Base-by-base conservation (phyloP, 1,140 invertebrate genomes). In the Anastrepha obliqua region DNA sequence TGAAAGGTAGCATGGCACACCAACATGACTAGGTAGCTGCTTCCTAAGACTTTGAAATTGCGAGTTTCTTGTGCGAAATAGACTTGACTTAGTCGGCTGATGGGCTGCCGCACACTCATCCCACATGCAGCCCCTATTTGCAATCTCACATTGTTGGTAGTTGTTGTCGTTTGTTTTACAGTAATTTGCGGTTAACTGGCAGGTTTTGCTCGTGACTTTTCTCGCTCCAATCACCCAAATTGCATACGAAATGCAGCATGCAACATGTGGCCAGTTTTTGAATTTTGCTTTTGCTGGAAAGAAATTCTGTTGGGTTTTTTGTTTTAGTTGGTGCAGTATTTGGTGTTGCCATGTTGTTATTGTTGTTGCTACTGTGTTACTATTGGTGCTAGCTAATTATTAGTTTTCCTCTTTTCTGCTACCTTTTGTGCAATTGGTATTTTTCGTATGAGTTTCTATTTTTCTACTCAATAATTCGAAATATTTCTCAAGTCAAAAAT, bases 31-130 rank as follows among this genome's bases (percentile, higher is more conserved):
- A 4, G 15, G 0, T 17, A 4, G 67, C 39, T 15, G 67, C 67
- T 17, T 39, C 39, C 13, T 4, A 6, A 29, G 15, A 5, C 74
- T 67, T 67, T 55, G 74, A 81, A 81, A 81, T 81, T 81, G 47
- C 20, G 47, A 81, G 55, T 58, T 17, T 55, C 74, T 81, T 81
- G 74, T 55, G 13, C 74, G 74, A 81, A 81, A 81, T 81, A 55
- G 74, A 55, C 47, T 51, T 81, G 2, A 81, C 47, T 55, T 55
- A 42, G 42, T 81, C 15, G 74, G 4, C 1, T n/a, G 3, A 51
- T 17, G 11, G 11, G 6, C n/a, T 6, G 64, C 3, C n/a, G 17
- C 15, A 44, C 8, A 17, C n/a, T 44, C 44, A 29, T 1, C 4
- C 9, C 8, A 62, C 4, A 62, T 6, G 51, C 51, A 55, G 51